Base-by-base conservation (phyloP, 1,140 invertebrate genomes). In the Trichonephila clavipes region DNA sequence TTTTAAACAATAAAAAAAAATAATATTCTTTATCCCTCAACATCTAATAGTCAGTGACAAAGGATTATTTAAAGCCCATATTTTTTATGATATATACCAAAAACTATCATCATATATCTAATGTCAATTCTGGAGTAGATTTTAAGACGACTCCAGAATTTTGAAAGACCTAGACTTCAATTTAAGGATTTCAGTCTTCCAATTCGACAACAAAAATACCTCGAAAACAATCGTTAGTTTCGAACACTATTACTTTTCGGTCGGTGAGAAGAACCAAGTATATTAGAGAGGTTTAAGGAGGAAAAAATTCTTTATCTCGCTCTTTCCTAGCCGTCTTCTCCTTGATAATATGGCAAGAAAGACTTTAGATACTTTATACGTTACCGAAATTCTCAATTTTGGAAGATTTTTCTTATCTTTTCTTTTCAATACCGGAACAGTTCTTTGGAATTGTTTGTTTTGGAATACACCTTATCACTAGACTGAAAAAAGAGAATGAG, bases 341-440 rank as follows among this genome's bases (percentile, higher is more conserved):
- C 28, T 59, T 51, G 21, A 87, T 87, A 51, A 87, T 87, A 87
- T 87, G 51, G 81, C 34, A 87, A 34, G 51, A 83, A 58, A 87
- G 59, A 87, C 59, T 62, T 51, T 28, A n/a, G 61, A 40, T 64
- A 88, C 62, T 58, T 88, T 64, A 83, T 83, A 64, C 59, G 28
- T 88, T 64, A 40, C 86, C 34, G 24, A 66, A 88, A 88, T 88
- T 64, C 85, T 87, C 85, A 87, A 87, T 87, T 87, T 62, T 62
- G 28, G 59, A 87, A 87, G 85, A 87, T 51, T 51, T 59, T 28
- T 28, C 59, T 87, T 87, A 87, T 87, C 85, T 59, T 28, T 51
- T 10, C 7, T 51, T 51, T 28, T 64, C 61, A 66, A 64, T 64
- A 40, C 86, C 19, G 12, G 21, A 64, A 28, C 51, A 59, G 51